A percentile compares a stretch with the other conserved stretches of the same genome.
Conservation (phyloP, 2,888 invertebrate species). For the Crocallis elinguaria region DNA sequence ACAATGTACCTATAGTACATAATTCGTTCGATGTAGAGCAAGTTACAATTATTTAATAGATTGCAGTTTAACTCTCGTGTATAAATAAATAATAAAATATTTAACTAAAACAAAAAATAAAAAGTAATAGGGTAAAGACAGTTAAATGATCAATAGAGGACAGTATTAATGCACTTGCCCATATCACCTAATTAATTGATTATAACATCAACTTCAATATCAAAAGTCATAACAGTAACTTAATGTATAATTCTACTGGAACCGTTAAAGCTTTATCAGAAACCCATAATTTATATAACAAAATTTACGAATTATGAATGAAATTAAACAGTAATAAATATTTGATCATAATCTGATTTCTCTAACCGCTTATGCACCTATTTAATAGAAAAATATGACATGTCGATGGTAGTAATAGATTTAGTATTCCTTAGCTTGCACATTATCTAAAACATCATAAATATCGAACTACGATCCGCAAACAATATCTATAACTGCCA, state of each 20-base stretch:
- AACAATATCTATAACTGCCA: slow-evolving; percentile 71
- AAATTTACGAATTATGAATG: slow-evolving; percentile 81
- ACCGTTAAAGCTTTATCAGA: slow-evolving; percentile 84
- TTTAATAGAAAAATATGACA: slow-evolving; percentile 59
- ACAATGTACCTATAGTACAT: slow-evolving; percentile 58
- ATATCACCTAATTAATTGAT: slow-evolving; percentile 83
- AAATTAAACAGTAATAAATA: slow-evolving; percentile 84
- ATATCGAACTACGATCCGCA: slow-evolving; percentile 53
- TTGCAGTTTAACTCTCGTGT: slow-evolving; percentile 66
- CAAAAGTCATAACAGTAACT: slow-evolving; percentile 83
- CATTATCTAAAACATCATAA: slow-evolving; percentile 41
- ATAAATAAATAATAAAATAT: slow-evolving; percentile 85
- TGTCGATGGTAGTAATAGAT: slow-evolving; percentile 62
- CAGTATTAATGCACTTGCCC: slow-evolving; percentile 84
- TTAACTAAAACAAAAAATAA: slow-evolving; percentile 82
- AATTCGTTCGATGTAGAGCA: slow-evolving; percentile 68
- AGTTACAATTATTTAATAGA: slow-evolving; percentile 62
- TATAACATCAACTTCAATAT: slow-evolving; percentile 84
- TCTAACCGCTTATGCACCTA: slow-evolving; percentile 64
- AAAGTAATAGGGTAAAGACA: slow-evolving; percentile 79
- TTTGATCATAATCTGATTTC: slow-evolving; percentile 80
- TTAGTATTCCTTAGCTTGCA: slow-evolving; percentile 41
- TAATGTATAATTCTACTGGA: slow-evolving; percentile 84
- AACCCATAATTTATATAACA: slow-evolving; percentile 83
- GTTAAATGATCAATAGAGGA: slow-evolving; percentile 79